Percentiles rank a stretch among this genome's conserved stretches.
phyloP scores from a whole-genome alignment of 2,797 vertebrate species.

The Enteromius argenteus region DNA sequence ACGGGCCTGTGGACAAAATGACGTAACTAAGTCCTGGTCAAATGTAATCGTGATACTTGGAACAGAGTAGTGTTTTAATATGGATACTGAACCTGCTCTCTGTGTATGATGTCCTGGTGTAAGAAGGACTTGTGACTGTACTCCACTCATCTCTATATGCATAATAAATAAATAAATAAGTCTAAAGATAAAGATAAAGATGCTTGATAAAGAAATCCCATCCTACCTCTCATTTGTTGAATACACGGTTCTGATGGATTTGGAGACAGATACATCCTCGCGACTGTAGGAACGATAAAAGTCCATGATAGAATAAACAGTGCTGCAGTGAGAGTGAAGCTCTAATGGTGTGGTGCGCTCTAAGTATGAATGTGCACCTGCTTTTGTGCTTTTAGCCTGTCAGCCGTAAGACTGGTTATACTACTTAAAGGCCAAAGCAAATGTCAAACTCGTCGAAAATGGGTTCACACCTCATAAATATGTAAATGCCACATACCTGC shows the following conservation, averaged over 20 bases:
- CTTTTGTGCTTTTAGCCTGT: slow-evolving; percentile 70
- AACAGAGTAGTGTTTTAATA: background rate
- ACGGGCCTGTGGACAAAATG: slow-evolving; percentile 57
- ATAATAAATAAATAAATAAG: slow-evolving; percentile 10
- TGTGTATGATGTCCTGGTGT: slow-evolving; percentile 48
- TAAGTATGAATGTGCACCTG: slow-evolving; percentile 69
- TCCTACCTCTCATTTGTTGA: slow-evolving; percentile 52
- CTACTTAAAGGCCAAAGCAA: slow-evolving; percentile 61
- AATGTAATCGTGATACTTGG: background rate
- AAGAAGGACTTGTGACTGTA: slow-evolving; percentile 39
- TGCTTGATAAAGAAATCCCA: background rate
- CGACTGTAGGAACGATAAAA: slow-evolving; percentile 59
- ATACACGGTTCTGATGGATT: slow-evolving; percentile 65
- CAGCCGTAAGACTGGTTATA: slow-evolving; percentile 68
- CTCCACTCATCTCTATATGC: slow-evolving; percentile 44
- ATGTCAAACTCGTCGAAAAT: slow-evolving; percentile 44
- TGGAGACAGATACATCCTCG: slow-evolving; percentile 63
- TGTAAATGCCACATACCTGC: slow-evolving; percentile 64
- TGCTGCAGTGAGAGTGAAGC: slow-evolving; percentile 4
- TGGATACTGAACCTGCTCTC: slow-evolving; percentile 48
- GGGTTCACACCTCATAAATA: slow-evolving; percentile 33
- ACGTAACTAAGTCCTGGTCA: background rate
- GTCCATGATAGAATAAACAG: slow-evolving; percentile 47
- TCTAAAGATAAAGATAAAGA: background rate
- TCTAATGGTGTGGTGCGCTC: background rate